Evolutionary conservation across 2,888 invertebrate species (phyloP).

Genomic region (Trichopoda pennipes): DNA sequence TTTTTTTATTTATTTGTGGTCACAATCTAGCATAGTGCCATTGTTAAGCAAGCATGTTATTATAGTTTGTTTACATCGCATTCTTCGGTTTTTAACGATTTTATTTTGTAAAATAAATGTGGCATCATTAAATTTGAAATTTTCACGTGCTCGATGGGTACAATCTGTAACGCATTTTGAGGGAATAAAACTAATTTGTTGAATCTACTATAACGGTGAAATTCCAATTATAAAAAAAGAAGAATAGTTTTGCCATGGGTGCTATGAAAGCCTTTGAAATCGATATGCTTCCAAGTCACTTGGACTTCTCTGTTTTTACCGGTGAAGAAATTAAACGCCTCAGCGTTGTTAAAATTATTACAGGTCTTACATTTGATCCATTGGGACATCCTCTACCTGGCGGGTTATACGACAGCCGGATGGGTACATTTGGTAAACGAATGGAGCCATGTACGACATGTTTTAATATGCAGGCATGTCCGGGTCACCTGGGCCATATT

Average conservation of each 20-base stretch:
- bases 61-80: no score
- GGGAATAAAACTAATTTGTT: no score
- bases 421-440: conserved; percentile 83
- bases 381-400: conserved; percentile 90
- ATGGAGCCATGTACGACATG: conserved; percentile 91
- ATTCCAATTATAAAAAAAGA: no score
- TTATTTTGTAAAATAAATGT: no score
- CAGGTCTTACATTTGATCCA: conserved; percentile 89
- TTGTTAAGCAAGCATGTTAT: no score
- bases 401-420: conserved; percentile 93
- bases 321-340: conserved; percentile 89
- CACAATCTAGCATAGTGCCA: no score
- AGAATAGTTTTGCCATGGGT: neutral
- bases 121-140: no score
- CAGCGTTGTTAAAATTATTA: conserved; percentile 90
- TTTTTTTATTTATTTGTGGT: no score
- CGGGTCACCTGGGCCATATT: conserved; percentile 98
- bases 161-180: no score
- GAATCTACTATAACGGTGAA: no score
- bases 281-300: conserved; percentile 76
- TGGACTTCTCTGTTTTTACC: conserved; percentile 88
- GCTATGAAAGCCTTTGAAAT: conserved; percentile 71
- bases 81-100: no score
- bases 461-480: conserved; percentile 85
- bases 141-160: no score